Evolutionary conservation across 2,113 vertebrate species (phyloP).

Genomic region (Xenopus laevis): DNA sequence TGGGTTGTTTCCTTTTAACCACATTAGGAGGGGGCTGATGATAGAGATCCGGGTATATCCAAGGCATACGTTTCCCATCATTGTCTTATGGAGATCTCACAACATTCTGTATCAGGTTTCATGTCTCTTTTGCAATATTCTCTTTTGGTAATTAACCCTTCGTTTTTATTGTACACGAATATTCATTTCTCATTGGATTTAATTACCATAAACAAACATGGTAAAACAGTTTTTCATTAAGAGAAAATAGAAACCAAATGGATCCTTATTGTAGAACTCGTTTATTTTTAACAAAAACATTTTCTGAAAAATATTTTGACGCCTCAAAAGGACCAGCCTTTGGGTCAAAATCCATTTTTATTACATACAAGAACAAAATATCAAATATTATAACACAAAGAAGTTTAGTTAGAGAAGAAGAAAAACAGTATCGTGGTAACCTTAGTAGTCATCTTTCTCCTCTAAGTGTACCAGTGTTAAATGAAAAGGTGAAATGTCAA

Average conservation of each 20-base stretch:
- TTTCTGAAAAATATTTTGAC: constrained; percentile 59
- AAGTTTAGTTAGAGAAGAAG: no score
- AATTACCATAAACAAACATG: no score
- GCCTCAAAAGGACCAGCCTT: constrained; percentile 67
- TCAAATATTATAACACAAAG: constrained; percentile 12
- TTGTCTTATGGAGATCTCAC: no score
- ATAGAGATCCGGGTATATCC: no score
- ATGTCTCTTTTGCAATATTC: neutral
- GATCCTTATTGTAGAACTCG: neutral
- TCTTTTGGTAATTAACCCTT: no score
- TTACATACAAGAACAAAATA: constrained; percentile 45
- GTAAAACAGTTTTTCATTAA: no score
- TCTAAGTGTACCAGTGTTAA: neutral
- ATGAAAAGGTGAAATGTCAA: no score
- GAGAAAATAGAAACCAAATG: no score
- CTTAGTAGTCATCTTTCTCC: constrained; percentile 16
- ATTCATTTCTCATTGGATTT: constrained; percentile 24
- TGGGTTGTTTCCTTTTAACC: no score
- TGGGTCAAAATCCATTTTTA: constrained; percentile 58
- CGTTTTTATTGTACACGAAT: no score
- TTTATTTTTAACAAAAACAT: constrained; percentile 57
- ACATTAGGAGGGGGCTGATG: no score
- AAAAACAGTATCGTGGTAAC: neutral
- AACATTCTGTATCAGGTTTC: neutral
- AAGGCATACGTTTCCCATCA: no score